phyloP scores from a whole-genome alignment of 2,797 vertebrate genomes.

The Semaprochilodus insignis region DNA sequence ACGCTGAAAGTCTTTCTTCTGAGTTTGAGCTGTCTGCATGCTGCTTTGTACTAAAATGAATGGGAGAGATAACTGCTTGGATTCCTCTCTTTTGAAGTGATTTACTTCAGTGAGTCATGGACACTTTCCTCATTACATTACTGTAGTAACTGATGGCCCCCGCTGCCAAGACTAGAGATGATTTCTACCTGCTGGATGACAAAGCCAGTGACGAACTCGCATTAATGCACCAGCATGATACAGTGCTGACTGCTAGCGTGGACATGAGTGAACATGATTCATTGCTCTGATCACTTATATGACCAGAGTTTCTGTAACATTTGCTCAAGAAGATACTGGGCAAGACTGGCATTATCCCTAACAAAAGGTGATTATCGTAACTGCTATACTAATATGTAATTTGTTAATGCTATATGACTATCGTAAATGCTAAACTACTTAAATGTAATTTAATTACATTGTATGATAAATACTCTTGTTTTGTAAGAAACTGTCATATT shows the following conservation, averaged over 20 bases:
- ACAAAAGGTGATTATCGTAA: background rate
- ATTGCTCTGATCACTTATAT: constrained; percentile 24
- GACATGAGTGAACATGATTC: constrained; percentile 9
- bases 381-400: background rate
- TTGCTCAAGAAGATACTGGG: background rate
- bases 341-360: background rate
- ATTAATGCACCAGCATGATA: constrained; percentile 39
- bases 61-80: constrained; percentile 31
- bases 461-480: too few species aligned
- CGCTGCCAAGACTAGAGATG: constrained; percentile 17
- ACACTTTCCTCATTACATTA: constrained; percentile 42
- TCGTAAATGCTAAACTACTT: too few species aligned
- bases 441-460: background rate
- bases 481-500: too few species aligned
- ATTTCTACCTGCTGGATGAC: constrained; percentile 30
- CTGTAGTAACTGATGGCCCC: constrained; percentile 39
- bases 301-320: constrained; percentile 10
- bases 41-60: constrained; percentile 19
- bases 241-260: constrained; percentile 7
- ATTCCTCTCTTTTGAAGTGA: constrained; percentile 36
- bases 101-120: constrained; percentile 21
- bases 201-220: constrained; percentile 26
- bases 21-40: background rate
- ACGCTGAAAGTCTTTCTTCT: background rate
- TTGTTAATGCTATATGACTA: background rate